Evolutionary conservation across 2,888 invertebrate genomes (phyloP).

Genomic region (Drosophila hamatofila): DNA sequence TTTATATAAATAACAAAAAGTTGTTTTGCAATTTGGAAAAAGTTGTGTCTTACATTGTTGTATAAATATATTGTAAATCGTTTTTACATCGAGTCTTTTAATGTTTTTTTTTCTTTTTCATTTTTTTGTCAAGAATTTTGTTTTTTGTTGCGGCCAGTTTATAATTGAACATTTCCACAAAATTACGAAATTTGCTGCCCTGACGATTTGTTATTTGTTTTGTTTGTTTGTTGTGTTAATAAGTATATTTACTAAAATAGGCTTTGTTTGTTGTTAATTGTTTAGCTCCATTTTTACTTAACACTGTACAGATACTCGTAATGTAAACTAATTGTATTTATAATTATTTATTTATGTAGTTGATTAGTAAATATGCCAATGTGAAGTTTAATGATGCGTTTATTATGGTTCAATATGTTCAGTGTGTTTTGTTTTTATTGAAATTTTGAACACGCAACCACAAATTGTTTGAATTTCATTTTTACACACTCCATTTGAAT

Average conservation of each 20-base stretch:
- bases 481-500: slow-evolving; percentile 29
- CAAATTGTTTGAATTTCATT: slow-evolving; percentile 16
- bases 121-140: slow-evolving; percentile 38
- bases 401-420: slow-evolving; percentile 44
- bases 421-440: slow-evolving; percentile 17
- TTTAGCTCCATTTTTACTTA: slow-evolving; percentile 75
- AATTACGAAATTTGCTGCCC: slow-evolving; percentile 57
- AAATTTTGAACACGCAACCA: slow-evolving; percentile 31
- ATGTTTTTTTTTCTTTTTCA: slow-evolving; percentile 6
- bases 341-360: slow-evolving; percentile 67
- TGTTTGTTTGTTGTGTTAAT: slow-evolving; percentile 46
- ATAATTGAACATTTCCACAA: slow-evolving; percentile 43
- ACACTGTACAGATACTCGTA: slow-evolving; percentile 76
- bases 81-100: slow-evolving; percentile 70
- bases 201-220: slow-evolving; percentile 52
- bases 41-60: slow-evolving; percentile 65
- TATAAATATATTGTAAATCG: slow-evolving; percentile 57
- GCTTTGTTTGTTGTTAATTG: slow-evolving; percentile 56
- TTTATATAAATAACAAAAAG: slow-evolving; percentile 61
- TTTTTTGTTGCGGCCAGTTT: slow-evolving; percentile 41
- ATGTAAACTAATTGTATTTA: slow-evolving; percentile 77
- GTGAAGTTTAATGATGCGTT: slow-evolving; percentile 55
- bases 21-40: slow-evolving; percentile 54
- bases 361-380: slow-evolving; percentile 70
- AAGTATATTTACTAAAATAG: slow-evolving; percentile 71